Evolutionary conservation across 2,797 vertebrate genomes (phyloP).

Genomic region (Pempheris klunzingeri): DNA sequence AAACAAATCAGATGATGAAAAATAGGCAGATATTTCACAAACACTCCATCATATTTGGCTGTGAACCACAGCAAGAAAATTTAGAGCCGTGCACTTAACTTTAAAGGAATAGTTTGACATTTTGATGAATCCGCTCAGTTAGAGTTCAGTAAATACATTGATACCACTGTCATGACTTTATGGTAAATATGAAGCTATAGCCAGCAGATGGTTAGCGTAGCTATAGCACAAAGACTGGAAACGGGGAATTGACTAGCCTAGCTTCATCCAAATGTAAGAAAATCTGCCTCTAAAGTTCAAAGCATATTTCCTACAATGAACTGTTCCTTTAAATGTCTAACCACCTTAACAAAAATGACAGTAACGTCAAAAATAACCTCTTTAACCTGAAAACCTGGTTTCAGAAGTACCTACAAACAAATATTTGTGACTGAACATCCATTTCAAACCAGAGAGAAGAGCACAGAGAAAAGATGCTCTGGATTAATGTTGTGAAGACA

Average conservation of each 20-base stretch:
- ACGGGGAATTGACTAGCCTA: background rate
- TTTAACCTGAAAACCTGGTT: background rate
- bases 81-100: background rate
- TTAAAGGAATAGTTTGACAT: background rate
- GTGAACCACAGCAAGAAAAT: background rate
- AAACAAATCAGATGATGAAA: background rate
- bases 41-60: background rate
- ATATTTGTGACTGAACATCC: too few relatives aligned
- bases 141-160: too few relatives aligned
- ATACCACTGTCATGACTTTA: background rate
- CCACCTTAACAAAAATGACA: background rate
- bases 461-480: too few relatives aligned
- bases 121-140: background rate
- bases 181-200: background rate
- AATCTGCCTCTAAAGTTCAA: background rate
- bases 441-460: too few relatives aligned
- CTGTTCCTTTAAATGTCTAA: background rate
- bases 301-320: background rate
- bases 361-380: background rate
- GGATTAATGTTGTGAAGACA: too few relatives aligned
- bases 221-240: constrained; percentile 20
- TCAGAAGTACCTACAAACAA: too few relatives aligned
- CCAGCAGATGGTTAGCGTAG: background rate
- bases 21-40: background rate
- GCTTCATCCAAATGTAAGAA: background rate